A percentile compares a stretch with the other conserved stretches of the same genome.
phyloP scores from a whole-genome alignment of 2,888 invertebrate genomes.

The Calliphora vomitoria region DNA sequence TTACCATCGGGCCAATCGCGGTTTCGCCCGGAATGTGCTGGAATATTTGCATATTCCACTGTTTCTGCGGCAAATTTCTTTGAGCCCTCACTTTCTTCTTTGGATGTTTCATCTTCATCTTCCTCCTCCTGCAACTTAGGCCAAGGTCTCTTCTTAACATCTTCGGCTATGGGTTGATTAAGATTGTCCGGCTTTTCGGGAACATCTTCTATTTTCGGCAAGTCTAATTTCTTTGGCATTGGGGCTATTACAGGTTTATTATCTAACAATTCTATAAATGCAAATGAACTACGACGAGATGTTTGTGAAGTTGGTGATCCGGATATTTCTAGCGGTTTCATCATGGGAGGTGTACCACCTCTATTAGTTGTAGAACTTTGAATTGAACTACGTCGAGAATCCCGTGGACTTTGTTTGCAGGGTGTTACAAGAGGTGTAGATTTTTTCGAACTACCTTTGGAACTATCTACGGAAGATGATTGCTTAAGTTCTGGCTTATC shows the following conservation, averaged over 20 bases:
- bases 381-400: conserved; percentile 76
- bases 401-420: conserved; percentile 61
- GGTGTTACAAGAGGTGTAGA: conserved; percentile 75
- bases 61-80: conserved; percentile 51
- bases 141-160: conserved; percentile 80
- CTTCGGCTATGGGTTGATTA: conserved; percentile 73
- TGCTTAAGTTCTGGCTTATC: conserved; percentile 73
- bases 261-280: conserved; percentile 81
- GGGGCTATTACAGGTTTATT: conserved; percentile 80
- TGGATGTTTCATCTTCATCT: conserved; percentile 63
- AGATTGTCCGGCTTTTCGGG: conserved; percentile 75
- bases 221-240: conserved; percentile 79
- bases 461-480: conserved; percentile 75
- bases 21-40: conserved; percentile 77
- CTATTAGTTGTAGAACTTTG: conserved; percentile 75
- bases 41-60: conserved; percentile 76
- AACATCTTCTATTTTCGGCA: conserved; percentile 77
- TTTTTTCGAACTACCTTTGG: conserved; percentile 76
- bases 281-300: conserved; percentile 81
- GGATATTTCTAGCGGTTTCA: conserved; percentile 78
- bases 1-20: conserved; percentile 81
- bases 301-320: conserved; percentile 73
- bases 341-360: conserved; percentile 80
- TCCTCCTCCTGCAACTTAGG: conserved; percentile 77
- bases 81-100: conserved; percentile 73